Conservation (phyloP, 1,140 invertebrate genomes). For the Drosophila kepulauana region DNA sequence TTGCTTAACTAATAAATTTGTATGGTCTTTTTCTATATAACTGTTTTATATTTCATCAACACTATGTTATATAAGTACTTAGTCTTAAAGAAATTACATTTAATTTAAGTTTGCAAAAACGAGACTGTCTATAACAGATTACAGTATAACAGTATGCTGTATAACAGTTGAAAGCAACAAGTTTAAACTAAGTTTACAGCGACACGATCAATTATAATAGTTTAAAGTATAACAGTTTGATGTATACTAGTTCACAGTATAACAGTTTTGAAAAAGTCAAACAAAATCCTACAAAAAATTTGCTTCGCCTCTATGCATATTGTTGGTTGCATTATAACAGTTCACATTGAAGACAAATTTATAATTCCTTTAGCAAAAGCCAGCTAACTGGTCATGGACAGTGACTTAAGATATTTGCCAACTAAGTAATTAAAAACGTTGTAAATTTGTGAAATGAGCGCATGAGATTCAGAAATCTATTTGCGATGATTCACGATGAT, state of each 20-base stretch:
- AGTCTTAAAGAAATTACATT: too few species aligned
- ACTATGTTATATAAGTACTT: too few species aligned
- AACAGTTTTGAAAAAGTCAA: neutral
- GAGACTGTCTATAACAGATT: neutral
- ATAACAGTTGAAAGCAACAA: neutral
- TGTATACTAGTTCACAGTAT: neutral
- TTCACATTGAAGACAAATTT: neutral
- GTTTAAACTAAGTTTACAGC: too few species aligned
- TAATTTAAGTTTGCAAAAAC: too few species aligned
- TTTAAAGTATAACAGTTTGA: neutral
- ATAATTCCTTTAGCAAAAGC: neutral
- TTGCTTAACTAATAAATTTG: too few species aligned
- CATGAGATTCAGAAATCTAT: slow-evolving; percentile 17
- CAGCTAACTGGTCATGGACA: neutral
- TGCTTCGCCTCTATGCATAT: neutral
- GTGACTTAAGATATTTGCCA: slow-evolving; percentile 13
- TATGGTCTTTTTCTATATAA: neutral
- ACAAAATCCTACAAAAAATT: neutral
- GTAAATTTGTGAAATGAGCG: slow-evolving; percentile 24
- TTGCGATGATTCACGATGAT: slow-evolving; percentile 50
- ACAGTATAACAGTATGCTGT: neutral
- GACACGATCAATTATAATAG: neutral
- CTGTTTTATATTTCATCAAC: neutral
- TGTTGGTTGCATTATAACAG: slow-evolving; percentile 8
- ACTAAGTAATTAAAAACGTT: slow-evolving; percentile 29